Percentiles rank a stretch among this genome's conserved stretches.
Evolutionary conservation across 1,140 invertebrate genomes (phyloP).

Genomic region (Platorchestia sp.): DNA sequence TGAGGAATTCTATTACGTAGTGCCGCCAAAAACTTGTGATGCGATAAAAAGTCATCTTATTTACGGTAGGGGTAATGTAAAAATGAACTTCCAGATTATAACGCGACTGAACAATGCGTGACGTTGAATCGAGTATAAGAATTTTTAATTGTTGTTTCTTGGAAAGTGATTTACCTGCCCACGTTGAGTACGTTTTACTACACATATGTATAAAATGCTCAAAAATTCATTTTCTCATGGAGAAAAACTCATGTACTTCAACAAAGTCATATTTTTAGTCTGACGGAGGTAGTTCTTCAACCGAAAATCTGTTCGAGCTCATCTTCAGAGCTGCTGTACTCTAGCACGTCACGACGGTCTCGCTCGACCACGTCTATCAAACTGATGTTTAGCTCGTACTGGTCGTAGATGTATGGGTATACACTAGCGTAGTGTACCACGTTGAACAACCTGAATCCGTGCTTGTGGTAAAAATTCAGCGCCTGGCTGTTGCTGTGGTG

Average conservation of each 20-base stretch:
- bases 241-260: background rate
- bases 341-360: background rate
- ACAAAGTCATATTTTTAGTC: background rate
- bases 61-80: background rate
- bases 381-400: constrained; percentile 28
- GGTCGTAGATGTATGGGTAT: constrained; percentile 37
- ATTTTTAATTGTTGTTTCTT: too few relatives aligned
- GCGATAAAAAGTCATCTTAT: background rate
- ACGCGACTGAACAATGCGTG: background rate
- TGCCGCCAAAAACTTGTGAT: background rate
- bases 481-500: constrained; percentile 37
- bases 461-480: background rate
- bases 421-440: constrained; percentile 15
- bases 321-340: background rate
- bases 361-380: background rate
- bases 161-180: background rate
- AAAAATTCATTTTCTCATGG: background rate
- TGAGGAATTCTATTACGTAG: background rate
- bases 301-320: background rate
- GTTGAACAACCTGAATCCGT: constrained; percentile 36
- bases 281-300: background rate
- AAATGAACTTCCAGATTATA: background rate
- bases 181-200: background rate
- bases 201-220: background rate
- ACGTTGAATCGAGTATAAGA: background rate